Evolutionary conservation across 1,140 invertebrate species (phyloP), one percentile per base, ranked within the genome.

Genomic region (Meteorus sp.): DNA sequence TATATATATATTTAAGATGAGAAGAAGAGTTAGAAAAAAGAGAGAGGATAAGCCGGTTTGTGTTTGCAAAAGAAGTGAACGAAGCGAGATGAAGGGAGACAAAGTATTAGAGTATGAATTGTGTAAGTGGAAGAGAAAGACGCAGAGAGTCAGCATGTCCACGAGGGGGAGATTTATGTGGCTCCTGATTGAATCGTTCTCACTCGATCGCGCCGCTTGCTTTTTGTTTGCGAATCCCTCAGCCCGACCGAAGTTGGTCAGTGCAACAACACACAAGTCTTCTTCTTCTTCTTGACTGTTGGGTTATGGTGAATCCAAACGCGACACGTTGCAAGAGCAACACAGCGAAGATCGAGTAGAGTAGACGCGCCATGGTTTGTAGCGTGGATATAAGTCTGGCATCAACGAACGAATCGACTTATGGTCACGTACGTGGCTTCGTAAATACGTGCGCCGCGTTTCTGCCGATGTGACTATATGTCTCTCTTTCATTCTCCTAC

Each of bases 181-280:
- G 71, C 75, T 78, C 74, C 78, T 79, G 78, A 80, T 80, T 80
- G 78, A 79, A 79, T 78, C 77, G 78, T 80, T 80, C 77, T 80
- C 77, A 78, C 78, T 77, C 76, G 77, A 79, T 79, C 73, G 75
- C 53, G 53, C 54, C 62, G 53, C 58, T 57, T 19, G 31, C 63
- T 63, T 59, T 63, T 64, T 66, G 64, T 62, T 59, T n/a, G n/a
- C 66, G 67, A 58, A 63, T 55, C 55, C 44, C 9, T 43, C 39
- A n/a, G 59, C 55, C 59, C 59, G 60, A 41, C 41, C 60, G 50
- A n/a, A 47, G 47, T 59, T 63, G 57, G 39, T 54, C 11, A 62
- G 50, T 59, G n/a, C n/a, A n/a, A n/a, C n/a, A n/a, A n/a, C n/a
- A n/a, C n/a, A n/a, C n/a, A n/a, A n/a, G n/a, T n/a, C n/a, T n/a